Base-by-base conservation (phyloP, 2,113 vertebrate species). In the Cyanoramphus novaezelandiae region DNA sequence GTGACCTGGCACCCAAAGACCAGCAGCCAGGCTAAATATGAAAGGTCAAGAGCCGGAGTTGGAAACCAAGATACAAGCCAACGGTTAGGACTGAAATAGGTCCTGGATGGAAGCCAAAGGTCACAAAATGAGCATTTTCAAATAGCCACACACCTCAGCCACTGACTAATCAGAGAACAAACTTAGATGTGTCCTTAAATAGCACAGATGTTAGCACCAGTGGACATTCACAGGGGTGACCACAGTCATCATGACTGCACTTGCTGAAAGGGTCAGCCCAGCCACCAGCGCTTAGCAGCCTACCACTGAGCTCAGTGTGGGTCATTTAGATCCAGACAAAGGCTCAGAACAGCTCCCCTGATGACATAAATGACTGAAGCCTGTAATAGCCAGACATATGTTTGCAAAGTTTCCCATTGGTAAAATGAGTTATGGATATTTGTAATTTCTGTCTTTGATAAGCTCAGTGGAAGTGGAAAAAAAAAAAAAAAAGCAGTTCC, bases 61-160 rank as follows among this genome's bases (percentile, higher is more conserved):
- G 81, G 80, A 93, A 92, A 82, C 5, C 43, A 55, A 95, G 75
- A 76, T 9, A 72, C 9, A 69, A 76, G 39, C 20, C 72, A 92
- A 86, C 86, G 72, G 83, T 60, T 39, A 81, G 64, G 60, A 59
- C 77, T 70, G 25, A 83, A 92, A 74, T 24, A 91, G 50, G 71
- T 43, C 25, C 46, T 75, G 60, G 50, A 53, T 81, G 20, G 9
- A 67, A 91, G 50, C 13, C 1, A 1, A 59, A 81, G 88, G 76
- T 86, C 50, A 93, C 60, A 53, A 94, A 96, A 92, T 6, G 25
- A 93, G 29, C 37, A 74, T 70, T 92, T 94, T 92, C 76, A 83
- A 86, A 86, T 7, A 77, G 68, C 28, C 82, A 77, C 12, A 41
- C 50, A 78, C 46, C 71, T 80, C 71, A 80, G 4, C n/a, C 68